Evolutionary conservation across 2,888 invertebrate genomes (phyloP), one percentile per base, ranked within the genome.

Genomic region (Phytoseiulus persimilis): DNA sequence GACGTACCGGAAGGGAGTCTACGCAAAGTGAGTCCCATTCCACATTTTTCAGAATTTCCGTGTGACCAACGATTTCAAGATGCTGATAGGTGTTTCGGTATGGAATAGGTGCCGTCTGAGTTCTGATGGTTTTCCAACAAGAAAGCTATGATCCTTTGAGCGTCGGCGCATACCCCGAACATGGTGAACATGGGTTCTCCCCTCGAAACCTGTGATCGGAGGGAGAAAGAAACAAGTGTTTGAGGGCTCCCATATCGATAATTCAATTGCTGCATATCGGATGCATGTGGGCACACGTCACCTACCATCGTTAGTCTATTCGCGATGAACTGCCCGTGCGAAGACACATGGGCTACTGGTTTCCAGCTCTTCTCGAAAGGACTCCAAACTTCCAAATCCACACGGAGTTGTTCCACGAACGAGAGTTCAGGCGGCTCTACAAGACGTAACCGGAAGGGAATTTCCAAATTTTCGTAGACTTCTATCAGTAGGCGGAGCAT

Each of bases 1-100:
- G 91, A 96, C 96, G 5, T 98, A 98, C 92, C 95, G 94, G 91
- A 94, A 94, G 39, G 95, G 94, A 90, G 95, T 95, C 92, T 94
- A 94, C 92, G 96, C 96, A 0, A 93, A 92, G 93, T 93, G 92
- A 91, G 91, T 90, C 3, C 83, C 90, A 32, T n/a, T 46, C 46
- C 5, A 46, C 0, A 6, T 28, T 23, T 23, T 28, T 11, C 65
- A 65, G 23, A 14, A 28, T 65, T 28, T 65, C 65, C 65, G 9
- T 65, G n/a, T n/a, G n/a, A n/a, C 39, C 39, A 6, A 9, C 39
- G 9, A 9, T 39, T 39, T 39, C 65, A 65, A 2, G 23, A 65
- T 14, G 65, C 28, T 23, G 28, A 28, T 32, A 87, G n/a, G 18
- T 32, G 32, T 23, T n/a, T 45, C 9, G 87, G 87, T 18, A 87